Base-by-base conservation (phyloP, 2,888 invertebrate genomes). In the Stenchaetothrips biformis region DNA sequence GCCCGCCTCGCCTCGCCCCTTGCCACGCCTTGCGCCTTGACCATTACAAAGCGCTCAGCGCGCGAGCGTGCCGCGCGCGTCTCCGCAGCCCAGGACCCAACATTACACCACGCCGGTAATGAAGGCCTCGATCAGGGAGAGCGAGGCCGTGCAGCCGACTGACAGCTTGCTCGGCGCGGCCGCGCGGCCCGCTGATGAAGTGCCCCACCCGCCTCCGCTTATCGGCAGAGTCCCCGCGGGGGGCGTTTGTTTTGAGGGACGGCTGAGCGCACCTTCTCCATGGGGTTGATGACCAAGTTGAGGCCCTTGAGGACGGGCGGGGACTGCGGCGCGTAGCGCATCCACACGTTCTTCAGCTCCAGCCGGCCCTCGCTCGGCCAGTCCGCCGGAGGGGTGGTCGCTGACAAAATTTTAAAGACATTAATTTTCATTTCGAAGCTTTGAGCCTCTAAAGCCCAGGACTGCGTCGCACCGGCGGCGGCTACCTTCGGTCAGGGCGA, bases 321-420 rank as follows among this genome's bases (percentile, higher is more conserved):
- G 16, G 88, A 89, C 0, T 88, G 88, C 0, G 86, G 87, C 13
- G 87, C 83, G 83, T 93, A 93, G 83, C 87, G 89, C 16, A 91
- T 84, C 48, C 86, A 89, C 1, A 91, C 86, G 80, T 90, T 86
- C 37, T 86, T 85, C 83, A 91, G 91, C 48, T 85, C 83, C 59
- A 91, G 88, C 11, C 85, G 85, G 0, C 91, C 91, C 81, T 88
- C 85, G 1, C 84, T 83, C 0, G 91, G 91, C 91, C 91, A 91
- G 7, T 86, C 85, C 0, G 84, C 48, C 0, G 89, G 88, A 1
- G 89, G 89, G 80, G 87, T 84, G 7, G 85, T 84, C 67, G 21
- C 62, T 48, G 16, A 81, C 2, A 4, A 37, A 37, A 37, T 1
- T 37, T 37, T 37, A 37, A 37, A 37, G 37, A 37, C 37, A 4